Base-by-base conservation (phyloP, 2,797 vertebrate genomes). In the Sternarchorhynchus goeldii region DNA sequence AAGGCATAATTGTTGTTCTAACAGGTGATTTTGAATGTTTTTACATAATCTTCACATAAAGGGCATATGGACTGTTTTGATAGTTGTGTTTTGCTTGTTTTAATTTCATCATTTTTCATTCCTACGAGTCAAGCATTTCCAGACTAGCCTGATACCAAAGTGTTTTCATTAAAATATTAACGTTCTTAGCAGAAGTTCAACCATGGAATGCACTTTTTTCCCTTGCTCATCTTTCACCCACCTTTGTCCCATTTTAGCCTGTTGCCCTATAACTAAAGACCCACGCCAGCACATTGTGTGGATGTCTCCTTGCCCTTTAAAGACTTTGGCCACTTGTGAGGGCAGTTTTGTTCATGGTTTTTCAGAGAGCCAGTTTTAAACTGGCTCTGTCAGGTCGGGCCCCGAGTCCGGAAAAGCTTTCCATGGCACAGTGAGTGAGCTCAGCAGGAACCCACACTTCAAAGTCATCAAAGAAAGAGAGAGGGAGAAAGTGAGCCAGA, bases 401-500 rank as follows among this genome's bases (percentile, higher is more conserved):
- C 78, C 63, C 56, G 73, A 55, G 64, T 75, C 75, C 67, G 64
- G 85, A 88, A 87, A 84, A 85, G 83, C 62, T 76, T 84, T 86
- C 67, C 81, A 82, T 29, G 62, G 82, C 84, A 85, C 85, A 72
- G 69, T 72, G 75, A 77, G 62, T 77, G 66, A 84, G 75, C 83
- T 60, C 85, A 87, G 87, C 80, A 74, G 84, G 88, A 76, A 72
- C 7, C 60, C 63, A 4, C 32, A 82, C 84, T 85, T 89, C 81
- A 88, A 87, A 86, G 85, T 68, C 77, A 78, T 83, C 76, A 87
- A 81, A 87, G 67, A 80, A 75, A 82, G 73, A 58, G 59, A 65
- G 56, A 69, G 75, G 45, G 50, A 41, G 39, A 80, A 77, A 56
- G 36, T 41, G 45, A 64, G 39, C 56, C 32, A 77, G 57, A 67